Evolutionary conservation across 2,888 invertebrate species (phyloP), one percentile per base, ranked within the genome.

Genomic region (Andrena dorsata): DNA sequence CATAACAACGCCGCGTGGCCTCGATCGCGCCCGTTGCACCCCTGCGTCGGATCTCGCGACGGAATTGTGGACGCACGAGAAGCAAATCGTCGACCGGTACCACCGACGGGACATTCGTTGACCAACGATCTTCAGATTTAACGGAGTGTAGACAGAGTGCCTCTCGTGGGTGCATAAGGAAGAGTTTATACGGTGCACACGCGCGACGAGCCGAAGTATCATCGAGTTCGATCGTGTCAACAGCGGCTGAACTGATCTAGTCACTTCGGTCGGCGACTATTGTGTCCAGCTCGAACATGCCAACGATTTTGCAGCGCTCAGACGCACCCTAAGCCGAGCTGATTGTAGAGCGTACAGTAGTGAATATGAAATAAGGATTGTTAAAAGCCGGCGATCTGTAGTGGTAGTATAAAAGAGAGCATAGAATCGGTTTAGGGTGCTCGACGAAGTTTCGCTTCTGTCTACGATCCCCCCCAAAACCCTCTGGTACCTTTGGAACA

Each of bases 351-450:
- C 47, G 41, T 23, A 30, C 7, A 16, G 32, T 26, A 8, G 51
- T 10, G 16, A 28, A 16, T 20, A 2, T 13, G 26, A 13, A 41
- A 13, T 4, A 41, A 41, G 2, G 13, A 23, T 32, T 16, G 20
- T 13, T 35, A 13, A 32, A 10, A n/a, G 23, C 8, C 47, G 4
- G 5, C 1, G 7, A n/a, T 30, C 13, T 13, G 16, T 7, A 23
- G 32, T 5, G 30, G 32, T 13, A n/a, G 71, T 30, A 30, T 49
- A 71, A 53, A 35, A 26, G 6, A 30, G 30, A 16, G 26, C 5
- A n/a, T 61, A 28, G 8, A 69, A 23, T 56, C 72, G 83, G 77
- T 73, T 87, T 80, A 78, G 76, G 83, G 87, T 87, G 86, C 76
- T 72, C 63, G 72, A 68, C 63, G 30, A 61, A 68, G 68, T 73